Evolutionary conservation across 2,888 invertebrate species (phyloP), one percentile per base, ranked within the genome.

Genomic region (Coleophora flavipennella): DNA sequence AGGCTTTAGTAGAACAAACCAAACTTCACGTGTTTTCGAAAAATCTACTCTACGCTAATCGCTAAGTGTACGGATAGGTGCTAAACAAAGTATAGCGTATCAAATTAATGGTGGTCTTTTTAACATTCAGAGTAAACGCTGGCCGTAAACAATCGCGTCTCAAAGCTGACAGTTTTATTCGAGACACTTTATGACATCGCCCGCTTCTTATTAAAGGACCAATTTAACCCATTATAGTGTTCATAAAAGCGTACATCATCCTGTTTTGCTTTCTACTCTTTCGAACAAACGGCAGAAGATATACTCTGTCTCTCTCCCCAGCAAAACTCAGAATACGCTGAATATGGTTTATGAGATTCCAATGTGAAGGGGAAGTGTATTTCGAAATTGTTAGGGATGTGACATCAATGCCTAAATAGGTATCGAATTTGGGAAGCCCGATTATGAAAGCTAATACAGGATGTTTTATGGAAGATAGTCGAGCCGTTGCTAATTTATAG

Each of bases 201-300:
- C 62, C 62, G 62, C 53, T 66, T 66, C 72, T 75, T 75, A 75
- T 74, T 77, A 74, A 74, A 73, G 68, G 67, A 79, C 80, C 80
- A 79, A 80, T 83, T 81, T 76, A 78, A 81, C 75, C 79, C 79
- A 81, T 80, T 81, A 80, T 71, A 69, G 69, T 68, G 72, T 71
- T 76, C 74, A 75, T 77, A 79, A 78, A 75, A 76, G 70, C 70
- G 74, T 75, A 70, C 76, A 74, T 80, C 80, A 80, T 79, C 76
- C 76, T 79, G 79, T 76, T 78, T 70, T 69, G 67, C 64, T 55
- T 46, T 46, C 47, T 47, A 74, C 76, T 50, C 65, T 35, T 49
- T 72, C 61, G 41, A 39, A 38, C 59, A 11, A 13, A 31, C 7
- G 14, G 9, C 27, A 36, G 14, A 25, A 6, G 27, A 39, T 49